Conservation (phyloP, 2,113 vertebrate genomes). For the Podilymbus podiceps region DNA sequence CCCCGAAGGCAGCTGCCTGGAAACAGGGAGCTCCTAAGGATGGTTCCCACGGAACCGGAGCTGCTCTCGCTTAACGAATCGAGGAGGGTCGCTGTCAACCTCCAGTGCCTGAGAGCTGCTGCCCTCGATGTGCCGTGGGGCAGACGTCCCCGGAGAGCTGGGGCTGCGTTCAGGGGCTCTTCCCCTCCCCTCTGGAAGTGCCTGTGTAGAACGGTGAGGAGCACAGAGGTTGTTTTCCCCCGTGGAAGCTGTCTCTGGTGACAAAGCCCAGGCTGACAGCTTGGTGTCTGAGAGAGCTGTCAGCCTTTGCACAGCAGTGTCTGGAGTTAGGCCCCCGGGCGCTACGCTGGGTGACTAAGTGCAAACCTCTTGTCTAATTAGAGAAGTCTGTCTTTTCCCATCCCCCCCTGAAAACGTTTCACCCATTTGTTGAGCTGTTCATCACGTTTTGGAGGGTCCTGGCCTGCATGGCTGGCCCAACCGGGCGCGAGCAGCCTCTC, state of each 20-base stretch:
- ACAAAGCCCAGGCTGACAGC: conserved; percentile 56
- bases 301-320: conserved; percentile 42
- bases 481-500: background rate
- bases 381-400: conserved; percentile 42
- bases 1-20: background rate
- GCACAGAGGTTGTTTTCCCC: conserved; percentile 30
- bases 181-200: background rate
- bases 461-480: background rate
- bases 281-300: conserved; percentile 44
- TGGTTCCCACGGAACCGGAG: conserved; percentile 4
- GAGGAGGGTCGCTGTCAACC: background rate
- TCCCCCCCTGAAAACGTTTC: background rate
- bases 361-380: conserved; percentile 54
- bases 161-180: background rate
- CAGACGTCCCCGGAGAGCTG: accelerated
- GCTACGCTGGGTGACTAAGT: conserved; percentile 39
- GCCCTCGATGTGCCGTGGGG: accelerated
- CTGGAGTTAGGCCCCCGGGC: conserved; percentile 56
- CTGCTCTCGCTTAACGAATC: background rate
- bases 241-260: conserved; percentile 32
- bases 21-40: background rate
- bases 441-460: background rate
- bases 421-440: background rate
- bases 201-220: background rate
- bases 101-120: background rate